Conservation (phyloP, 2,888 invertebrate species). For the Holacanthella duospinosa region DNA sequence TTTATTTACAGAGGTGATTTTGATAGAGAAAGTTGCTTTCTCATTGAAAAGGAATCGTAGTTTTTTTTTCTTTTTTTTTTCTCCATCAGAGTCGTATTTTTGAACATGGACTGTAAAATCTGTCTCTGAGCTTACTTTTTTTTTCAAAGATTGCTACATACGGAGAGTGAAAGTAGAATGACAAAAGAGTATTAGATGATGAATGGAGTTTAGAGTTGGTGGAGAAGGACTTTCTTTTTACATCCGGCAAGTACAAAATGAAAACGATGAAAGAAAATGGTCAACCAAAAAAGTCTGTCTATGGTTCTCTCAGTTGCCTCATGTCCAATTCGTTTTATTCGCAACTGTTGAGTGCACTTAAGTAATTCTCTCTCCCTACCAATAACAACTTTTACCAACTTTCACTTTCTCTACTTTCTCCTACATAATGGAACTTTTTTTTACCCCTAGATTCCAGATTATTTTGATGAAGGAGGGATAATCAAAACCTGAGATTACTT, state of each 20-base stretch:
- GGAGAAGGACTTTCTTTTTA: no score
- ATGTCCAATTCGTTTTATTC: neutral
- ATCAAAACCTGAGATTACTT: no score
- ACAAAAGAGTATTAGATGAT: conserved; percentile 3
- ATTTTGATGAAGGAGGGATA: no score
- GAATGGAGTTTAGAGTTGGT: neutral
- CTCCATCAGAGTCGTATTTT: neutral
- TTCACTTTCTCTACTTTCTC: no score
- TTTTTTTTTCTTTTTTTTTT: neutral
- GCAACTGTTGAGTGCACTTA: conserved; percentile 11
- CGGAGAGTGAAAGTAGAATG: neutral
- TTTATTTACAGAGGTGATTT: neutral
- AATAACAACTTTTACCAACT: no score
- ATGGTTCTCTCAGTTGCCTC: neutral
- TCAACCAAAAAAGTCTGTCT: no score
- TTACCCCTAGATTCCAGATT: no score
- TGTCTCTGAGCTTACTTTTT: neutral
- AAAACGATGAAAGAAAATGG: no score
- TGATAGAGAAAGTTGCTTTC: neutral
- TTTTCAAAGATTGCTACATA: neutral
- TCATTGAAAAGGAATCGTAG: neutral
- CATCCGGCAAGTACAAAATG: neutral
- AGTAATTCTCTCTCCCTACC: conserved; percentile 1
- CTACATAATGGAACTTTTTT: no score
- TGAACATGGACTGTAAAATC: neutral